Conservation (phyloP, 2,888 invertebrate genomes). For the Tenthredo distinguenda region DNA sequence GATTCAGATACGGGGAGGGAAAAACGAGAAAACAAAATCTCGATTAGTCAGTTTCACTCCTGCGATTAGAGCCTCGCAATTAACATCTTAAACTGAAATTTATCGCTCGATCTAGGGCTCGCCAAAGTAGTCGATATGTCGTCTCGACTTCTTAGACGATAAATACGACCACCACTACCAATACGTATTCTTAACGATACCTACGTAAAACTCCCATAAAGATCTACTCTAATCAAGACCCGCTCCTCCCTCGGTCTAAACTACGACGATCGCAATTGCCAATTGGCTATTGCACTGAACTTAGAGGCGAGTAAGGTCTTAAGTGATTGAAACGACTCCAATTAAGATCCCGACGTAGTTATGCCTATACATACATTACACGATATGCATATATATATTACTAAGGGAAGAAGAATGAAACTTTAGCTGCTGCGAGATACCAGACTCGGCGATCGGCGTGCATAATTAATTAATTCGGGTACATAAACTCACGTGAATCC, state of each 20-base stretch:
- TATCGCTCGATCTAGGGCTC: not conserved
- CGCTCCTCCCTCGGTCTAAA: not conserved
- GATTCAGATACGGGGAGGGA: not conserved
- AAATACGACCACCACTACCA: not conserved
- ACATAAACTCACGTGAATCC: slow-evolving; percentile 86
- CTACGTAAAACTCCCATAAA: slow-evolving; percentile 67
- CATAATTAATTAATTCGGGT: too few species aligned
- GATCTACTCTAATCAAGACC: slow-evolving; percentile 67
- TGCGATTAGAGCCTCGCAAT: too few species aligned
- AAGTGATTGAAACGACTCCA: slow-evolving; percentile 53
- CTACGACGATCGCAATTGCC: slow-evolving; percentile 24
- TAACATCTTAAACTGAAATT: too few species aligned
- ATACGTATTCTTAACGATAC: slow-evolving; percentile 33
- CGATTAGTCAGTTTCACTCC: not conserved
- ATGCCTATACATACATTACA: too few species aligned
- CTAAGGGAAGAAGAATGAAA: too few species aligned
- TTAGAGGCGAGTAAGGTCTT: not conserved
- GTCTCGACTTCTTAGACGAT: not conserved
- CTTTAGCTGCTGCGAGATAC: too few species aligned
- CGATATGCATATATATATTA: too few species aligned
- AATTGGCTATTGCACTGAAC: slow-evolving; percentile 45
- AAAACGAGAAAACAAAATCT: not conserved
- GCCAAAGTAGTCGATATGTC: not conserved
- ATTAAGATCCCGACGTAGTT: slow-evolving; percentile 31
- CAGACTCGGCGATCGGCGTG: too few species aligned